phyloP scores from a whole-genome alignment of 1,140 invertebrate genomes.

The Gyrodactylus salaris region DNA sequence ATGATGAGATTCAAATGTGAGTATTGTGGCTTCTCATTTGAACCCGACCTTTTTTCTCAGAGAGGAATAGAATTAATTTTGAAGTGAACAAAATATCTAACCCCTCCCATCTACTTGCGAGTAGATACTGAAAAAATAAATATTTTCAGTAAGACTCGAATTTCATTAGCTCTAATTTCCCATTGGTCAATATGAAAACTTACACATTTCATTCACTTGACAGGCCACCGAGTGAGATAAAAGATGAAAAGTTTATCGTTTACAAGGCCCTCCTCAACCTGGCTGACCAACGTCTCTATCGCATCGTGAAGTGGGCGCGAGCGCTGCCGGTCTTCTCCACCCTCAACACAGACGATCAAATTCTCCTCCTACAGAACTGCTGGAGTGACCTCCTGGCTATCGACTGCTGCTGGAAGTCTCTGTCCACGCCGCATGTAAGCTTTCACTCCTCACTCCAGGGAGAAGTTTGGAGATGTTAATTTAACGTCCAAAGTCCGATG shows the following conservation, averaged over 20 bases:
- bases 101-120: too few species aligned
- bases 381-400: conserved; percentile 77
- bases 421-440: conserved; percentile 47
- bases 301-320: conserved; percentile 92
- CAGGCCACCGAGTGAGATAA: not conserved
- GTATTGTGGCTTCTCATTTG: too few species aligned
- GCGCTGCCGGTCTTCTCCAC: conserved; percentile 74
- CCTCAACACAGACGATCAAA: conserved; percentile 85
- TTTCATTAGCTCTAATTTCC: not conserved
- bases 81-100: too few species aligned
- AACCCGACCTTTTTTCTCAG: too few species aligned
- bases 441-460: conserved; percentile 26
- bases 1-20: not conserved
- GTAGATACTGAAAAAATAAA: too few species aligned
- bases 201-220: conserved; percentile 1
- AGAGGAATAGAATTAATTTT: too few species aligned
- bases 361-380: conserved; percentile 66
- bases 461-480: conserved; percentile 38
- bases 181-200: too few species aligned
- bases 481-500: too few species aligned
- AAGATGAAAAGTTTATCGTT: conserved; percentile 2
- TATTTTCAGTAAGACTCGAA: too few species aligned
- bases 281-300: conserved; percentile 67
- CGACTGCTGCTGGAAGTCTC: conserved; percentile 17
- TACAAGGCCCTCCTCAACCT: conserved; percentile 20